phyloP scores from a whole-genome alignment of 2,113 vertebrate species.

The Scatophagus argus region DNA sequence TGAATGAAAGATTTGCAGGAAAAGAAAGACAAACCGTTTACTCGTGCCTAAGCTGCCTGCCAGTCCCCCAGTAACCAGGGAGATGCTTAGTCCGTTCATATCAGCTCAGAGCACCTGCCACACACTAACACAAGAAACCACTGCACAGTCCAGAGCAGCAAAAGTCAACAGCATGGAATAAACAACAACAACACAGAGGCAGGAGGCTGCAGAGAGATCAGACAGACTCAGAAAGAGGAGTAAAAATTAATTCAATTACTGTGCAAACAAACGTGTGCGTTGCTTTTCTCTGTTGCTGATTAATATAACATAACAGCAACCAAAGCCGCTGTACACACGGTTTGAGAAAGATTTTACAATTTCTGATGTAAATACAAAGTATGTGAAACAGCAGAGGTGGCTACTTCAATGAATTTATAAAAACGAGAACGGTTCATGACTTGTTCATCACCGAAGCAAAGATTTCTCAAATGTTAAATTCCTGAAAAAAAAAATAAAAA shows the following conservation, averaged over 20 bases:
- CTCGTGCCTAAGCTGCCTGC: slow-evolving; percentile 43
- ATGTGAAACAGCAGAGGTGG: neutral
- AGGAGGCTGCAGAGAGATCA: slow-evolving; percentile 32
- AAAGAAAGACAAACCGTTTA: slow-evolving; percentile 29
- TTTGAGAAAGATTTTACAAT: neutral
- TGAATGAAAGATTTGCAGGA: slow-evolving; percentile 10
- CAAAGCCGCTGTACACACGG: neutral
- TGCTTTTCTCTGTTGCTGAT: neutral
- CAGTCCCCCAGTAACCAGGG: slow-evolving; percentile 62
- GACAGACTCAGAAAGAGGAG: neutral
- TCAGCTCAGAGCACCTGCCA: slow-evolving; percentile 72
- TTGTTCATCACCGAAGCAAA: neutral
- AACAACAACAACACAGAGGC: slow-evolving; percentile 42
- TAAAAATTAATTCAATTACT: slow-evolving; percentile 8
- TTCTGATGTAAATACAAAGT: slow-evolving; percentile 17
- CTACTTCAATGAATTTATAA: neutral
- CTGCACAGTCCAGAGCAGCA: slow-evolving; percentile 46
- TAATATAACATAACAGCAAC: neutral
- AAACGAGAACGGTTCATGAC: neutral
- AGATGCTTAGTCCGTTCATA: slow-evolving; percentile 66
- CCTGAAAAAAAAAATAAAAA: neutral
- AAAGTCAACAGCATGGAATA: slow-evolving; percentile 40
- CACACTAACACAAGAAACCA: slow-evolving; percentile 42
- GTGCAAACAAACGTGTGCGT: neutral
- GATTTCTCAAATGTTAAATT: neutral